A percentile compares a stretch with the other conserved stretches of the same genome.
Conservation (phyloP, 1,140 invertebrate species). For the Drosophila prosaltans region DNA sequence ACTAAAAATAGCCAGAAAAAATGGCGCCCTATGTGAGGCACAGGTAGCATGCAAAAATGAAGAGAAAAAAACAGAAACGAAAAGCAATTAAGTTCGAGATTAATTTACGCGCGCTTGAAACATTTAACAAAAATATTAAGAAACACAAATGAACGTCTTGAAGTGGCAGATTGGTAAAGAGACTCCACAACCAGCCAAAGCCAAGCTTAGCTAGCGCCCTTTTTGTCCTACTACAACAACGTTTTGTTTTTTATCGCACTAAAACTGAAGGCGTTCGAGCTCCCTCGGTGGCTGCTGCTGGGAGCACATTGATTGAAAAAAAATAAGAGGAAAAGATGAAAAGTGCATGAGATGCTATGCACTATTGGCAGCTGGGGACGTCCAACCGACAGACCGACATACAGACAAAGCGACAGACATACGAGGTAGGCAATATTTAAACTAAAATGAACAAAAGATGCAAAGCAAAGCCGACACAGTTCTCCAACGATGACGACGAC, state of each 20-base stretch:
- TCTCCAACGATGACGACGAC: constrained; percentile 5
- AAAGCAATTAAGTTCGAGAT: constrained; percentile 79
- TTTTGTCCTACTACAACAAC: constrained; percentile 11
- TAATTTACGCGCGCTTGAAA: constrained; percentile 72
- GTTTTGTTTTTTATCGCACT: constrained; percentile 44
- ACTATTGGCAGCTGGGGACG: constrained; percentile 69
- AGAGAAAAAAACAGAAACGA: constrained; percentile 39
- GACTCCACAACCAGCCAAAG: no score
- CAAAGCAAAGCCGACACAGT: constrained; percentile 79
- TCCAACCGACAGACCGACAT: not conserved
- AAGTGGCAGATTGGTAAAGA: constrained; percentile 13
- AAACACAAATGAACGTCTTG: constrained; percentile 61
- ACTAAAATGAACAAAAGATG: constrained; percentile 81
- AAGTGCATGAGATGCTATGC: constrained; percentile 73
- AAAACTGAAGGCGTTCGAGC: constrained; percentile 30
- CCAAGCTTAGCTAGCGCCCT: constrained; percentile 53
- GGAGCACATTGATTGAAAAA: constrained; percentile 72
- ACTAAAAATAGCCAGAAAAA: constrained; percentile 62
- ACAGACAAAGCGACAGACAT: not conserved
- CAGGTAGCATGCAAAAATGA: constrained; percentile 31
- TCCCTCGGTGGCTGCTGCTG: constrained; percentile 52
- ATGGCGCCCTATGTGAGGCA: constrained; percentile 20
- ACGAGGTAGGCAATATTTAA: constrained; percentile 75
- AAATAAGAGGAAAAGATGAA: constrained; percentile 64
- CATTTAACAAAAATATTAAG: constrained; percentile 79